Conservation (phyloP, 2,888 invertebrate species). For the Notodonta ziczac region DNA sequence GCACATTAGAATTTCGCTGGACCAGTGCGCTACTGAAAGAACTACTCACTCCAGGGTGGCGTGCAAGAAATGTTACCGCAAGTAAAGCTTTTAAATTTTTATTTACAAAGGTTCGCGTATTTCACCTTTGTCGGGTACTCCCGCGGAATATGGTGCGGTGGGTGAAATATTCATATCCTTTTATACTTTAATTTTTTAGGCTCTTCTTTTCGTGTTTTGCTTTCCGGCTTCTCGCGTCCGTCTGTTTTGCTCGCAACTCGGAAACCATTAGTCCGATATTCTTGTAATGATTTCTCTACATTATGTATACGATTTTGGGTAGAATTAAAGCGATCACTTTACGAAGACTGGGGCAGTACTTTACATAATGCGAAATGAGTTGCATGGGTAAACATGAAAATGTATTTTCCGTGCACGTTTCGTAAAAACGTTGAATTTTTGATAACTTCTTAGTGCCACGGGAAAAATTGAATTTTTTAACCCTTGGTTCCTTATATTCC, state of each 20-base stretch:
- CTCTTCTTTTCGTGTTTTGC: slow-evolving; percentile 4
- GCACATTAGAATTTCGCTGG: slow-evolving; percentile 55
- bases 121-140: slow-evolving; percentile 15
- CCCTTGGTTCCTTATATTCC: too few relatives aligned
- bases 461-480: background rate
- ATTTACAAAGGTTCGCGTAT: slow-evolving; percentile 39
- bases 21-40: slow-evolving; percentile 45
- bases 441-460: background rate
- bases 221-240: slow-evolving; percentile 3
- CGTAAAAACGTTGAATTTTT: background rate
- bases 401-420: slow-evolving; percentile 3
- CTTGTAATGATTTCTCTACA: background rate
- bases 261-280: slow-evolving; percentile 4
- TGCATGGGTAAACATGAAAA: background rate
- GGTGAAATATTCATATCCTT: slow-evolving; percentile 11
- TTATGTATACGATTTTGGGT: background rate
- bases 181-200: slow-evolving; percentile 3
- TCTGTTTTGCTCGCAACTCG: background rate
- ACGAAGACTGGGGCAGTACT: background rate
- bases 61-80: slow-evolving; percentile 41
- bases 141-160: slow-evolving; percentile 8
- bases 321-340: background rate
- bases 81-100: slow-evolving; percentile 52
- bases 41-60: slow-evolving; percentile 46
- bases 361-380: background rate